Percentiles rank a stretch among this genome's conserved stretches.
Evolutionary conservation across 2,888 invertebrate species (phyloP).

Genomic region (Ernsta delagoae): DNA sequence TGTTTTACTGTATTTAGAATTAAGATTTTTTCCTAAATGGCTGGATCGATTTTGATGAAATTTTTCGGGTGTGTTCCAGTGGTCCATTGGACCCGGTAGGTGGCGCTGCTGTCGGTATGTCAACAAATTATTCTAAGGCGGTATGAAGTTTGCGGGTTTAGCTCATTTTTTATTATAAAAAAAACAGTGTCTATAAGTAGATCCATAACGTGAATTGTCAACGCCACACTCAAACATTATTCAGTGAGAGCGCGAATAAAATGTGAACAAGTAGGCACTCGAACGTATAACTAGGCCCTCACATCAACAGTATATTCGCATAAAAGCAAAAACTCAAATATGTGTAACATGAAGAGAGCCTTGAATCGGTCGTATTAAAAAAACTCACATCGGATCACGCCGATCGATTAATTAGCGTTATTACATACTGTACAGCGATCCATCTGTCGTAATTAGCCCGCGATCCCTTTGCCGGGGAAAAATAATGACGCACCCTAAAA

Average conservation of each 20-base stretch:
- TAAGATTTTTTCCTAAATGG: no score
- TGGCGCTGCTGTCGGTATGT: no score
- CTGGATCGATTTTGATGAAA: no score
- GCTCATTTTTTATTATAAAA: no score
- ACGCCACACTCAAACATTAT: constrained; percentile 12
- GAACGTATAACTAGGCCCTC: constrained; percentile 17
- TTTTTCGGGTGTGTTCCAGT: no score
- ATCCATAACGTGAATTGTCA: constrained; percentile 7
- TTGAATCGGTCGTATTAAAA: constrained; percentile 52
- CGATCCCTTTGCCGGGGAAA: constrained; percentile 78
- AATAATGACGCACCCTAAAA: constrained; percentile 84
- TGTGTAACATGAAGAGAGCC: constrained; percentile 36
- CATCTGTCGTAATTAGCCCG: constrained; percentile 82
- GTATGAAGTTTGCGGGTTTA: no score
- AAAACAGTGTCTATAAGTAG: no score
- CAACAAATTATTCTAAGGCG: no score
- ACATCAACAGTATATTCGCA: constrained; percentile 28
- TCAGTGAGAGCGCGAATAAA: constrained; percentile 31
- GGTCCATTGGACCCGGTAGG: no score
- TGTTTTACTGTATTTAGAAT: no score
- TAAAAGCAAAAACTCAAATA: constrained; percentile 36
- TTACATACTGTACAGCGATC: constrained; percentile 79
- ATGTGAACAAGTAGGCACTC: constrained; percentile 30
- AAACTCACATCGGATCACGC: constrained; percentile 58
- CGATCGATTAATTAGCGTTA: constrained; percentile 83